phyloP scores from a whole-genome alignment of 2,888 invertebrate species.

The Hyposoter didymator region DNA sequence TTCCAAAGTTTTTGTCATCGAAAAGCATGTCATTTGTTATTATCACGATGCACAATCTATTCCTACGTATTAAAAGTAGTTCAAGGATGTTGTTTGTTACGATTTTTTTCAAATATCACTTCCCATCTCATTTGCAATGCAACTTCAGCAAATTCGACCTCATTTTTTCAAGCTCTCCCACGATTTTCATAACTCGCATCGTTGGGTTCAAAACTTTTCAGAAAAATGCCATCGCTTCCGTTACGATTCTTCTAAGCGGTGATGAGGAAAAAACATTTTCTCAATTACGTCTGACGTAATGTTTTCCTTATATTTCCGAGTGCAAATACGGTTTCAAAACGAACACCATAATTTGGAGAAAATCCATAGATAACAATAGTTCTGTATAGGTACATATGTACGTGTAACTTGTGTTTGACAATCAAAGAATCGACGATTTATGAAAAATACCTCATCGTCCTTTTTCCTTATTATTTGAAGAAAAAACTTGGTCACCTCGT shows the following conservation, averaged over 20 bases:
- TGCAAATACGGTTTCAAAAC: neutral
- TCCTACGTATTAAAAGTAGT: neutral
- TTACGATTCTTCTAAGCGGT: neutral
- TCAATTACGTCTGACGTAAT: neutral
- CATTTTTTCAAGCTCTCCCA: neutral
- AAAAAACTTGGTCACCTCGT: slow-evolving; percentile 43
- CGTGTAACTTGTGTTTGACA: neutral
- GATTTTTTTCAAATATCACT: neutral
- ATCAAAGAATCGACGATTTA: neutral
- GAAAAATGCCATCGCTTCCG: neutral
- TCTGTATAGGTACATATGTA: neutral
- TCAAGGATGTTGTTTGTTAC: neutral
- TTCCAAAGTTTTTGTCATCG: neutral
- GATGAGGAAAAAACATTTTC: neutral
- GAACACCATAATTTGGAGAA: neutral
- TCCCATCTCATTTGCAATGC: neutral
- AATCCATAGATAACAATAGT: neutral
- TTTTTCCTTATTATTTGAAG: neutral
- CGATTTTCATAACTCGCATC: neutral
- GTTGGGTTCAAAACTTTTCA: neutral
- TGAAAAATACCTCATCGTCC: neutral
- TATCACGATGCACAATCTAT: neutral
- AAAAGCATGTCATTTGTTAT: neutral
- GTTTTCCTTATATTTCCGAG: neutral
- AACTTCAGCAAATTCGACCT: neutral